Base-by-base conservation (phyloP, 2,888 invertebrate genomes). In the Drosophila algonquin region DNA sequence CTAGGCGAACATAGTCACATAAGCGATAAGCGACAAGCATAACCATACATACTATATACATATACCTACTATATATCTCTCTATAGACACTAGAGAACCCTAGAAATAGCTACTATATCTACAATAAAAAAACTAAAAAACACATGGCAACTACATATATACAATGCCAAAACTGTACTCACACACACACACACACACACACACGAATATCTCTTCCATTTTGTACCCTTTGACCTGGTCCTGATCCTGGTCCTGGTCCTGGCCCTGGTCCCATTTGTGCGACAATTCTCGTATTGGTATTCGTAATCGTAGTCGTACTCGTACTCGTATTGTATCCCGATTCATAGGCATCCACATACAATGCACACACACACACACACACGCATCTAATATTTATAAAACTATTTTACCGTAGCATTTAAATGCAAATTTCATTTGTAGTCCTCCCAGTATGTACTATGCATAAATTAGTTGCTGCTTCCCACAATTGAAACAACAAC, bases 341-440 rank as follows among this genome's bases (percentile, higher is more conserved):
- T 57, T 63, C 79, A 79, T 69, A 64, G 57, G 5, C 40, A 14
- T 56, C 18, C 30, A 46, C 46, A 46, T 18, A 18, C 46, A 30
- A 24, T 24, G 24, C 30, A 46, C 56, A 18, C 35, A 14, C 40
- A 1, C 6, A 14, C 40, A 1, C 6, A 6, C 40, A 5, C 14
- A 10, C 63, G 54, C 47, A 81, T 81, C 59, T 79, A 81, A 86
- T 82, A 86, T 82, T 81, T 83, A 78, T 78, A 78, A 74, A 73
- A 81, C 69, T 69, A 69, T 86, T 79, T 80, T 72, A 61, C 73
- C 62, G 67, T 81, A 61, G 73, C 81, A 84, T 84, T 79, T 81
- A 82, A 75, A 81, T 87, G 87, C 76, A 81, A 84, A 84, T 87
- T 84, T 81, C 70, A 81, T 79, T 83, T 84, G 76, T 82, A 86